Percentiles rank a stretch among this genome's conserved stretches.
Conservation (phyloP, 2,888 invertebrate species). For the Idaea biselata region DNA sequence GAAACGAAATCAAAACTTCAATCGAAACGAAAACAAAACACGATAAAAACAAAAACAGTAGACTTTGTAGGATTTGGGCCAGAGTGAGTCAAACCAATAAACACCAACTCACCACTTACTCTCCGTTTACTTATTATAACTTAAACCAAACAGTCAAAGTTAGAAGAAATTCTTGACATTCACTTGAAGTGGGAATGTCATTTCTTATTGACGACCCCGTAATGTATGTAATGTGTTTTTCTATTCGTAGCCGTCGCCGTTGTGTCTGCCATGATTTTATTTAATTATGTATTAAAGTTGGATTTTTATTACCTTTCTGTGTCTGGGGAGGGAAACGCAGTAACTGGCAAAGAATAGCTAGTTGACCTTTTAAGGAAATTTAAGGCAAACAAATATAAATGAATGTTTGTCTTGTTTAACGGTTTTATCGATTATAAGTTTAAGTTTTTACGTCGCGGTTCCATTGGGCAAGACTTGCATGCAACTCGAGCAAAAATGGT, state of each 20-base stretch:
- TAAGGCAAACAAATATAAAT: too few relatives aligned
- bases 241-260: conserved; percentile 35
- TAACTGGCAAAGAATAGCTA: too few relatives aligned
- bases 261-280: conserved; percentile 30
- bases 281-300: conserved; percentile 10
- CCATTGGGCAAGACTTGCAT: too few relatives aligned
- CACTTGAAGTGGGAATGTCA: conserved; percentile 45
- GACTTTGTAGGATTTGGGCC: not conserved
- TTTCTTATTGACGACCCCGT: conserved; percentile 48
- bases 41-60: too few relatives aligned
- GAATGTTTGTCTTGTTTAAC: too few relatives aligned
- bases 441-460: too few relatives aligned
- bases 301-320: not conserved
- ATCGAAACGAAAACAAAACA: too few relatives aligned
- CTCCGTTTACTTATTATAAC: conserved; percentile 13
- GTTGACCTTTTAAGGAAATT: too few relatives aligned
- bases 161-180: conserved; percentile 32
- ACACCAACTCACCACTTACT: not conserved
- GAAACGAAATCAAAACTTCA: too few relatives aligned
- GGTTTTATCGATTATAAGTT: too few relatives aligned
- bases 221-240: conserved; percentile 45
- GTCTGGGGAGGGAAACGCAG: too few relatives aligned
- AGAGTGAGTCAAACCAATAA: not conserved
- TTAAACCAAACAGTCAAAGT: conserved; percentile 25
- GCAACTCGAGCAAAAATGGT: too few relatives aligned